These are phyloP conservation scores for Aricia artaxerxes DNA, from an alignment of 2,888 invertebrate species.

Conservation along the genomic window DNA sequence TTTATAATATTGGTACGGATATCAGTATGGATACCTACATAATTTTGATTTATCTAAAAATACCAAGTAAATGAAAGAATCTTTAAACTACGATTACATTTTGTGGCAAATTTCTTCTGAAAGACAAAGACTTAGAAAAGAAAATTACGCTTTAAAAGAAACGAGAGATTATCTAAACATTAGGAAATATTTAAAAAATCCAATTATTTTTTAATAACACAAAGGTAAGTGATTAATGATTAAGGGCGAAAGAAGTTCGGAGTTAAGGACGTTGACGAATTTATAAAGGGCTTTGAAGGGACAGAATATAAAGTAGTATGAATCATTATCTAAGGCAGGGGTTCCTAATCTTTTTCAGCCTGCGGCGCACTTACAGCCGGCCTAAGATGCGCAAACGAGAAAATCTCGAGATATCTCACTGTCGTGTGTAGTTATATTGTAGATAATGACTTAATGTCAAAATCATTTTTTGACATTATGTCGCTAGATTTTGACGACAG, in stretches of 20 bases:
- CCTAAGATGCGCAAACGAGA: no score
- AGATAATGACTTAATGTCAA: no score
- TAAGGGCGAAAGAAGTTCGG: constrained; percentile 4
- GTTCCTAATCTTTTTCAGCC: no score
- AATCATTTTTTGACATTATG: no score
- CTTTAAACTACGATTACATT: background rate
- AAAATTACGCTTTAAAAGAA: background rate
- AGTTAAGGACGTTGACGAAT: constrained; percentile 7
- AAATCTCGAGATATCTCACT: no score
- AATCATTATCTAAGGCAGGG: background rate
- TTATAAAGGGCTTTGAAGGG: background rate
- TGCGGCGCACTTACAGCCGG: no score
- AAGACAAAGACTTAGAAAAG: background rate
- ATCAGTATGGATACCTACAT: no score
- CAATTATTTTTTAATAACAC: constrained; percentile 1
- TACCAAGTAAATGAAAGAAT: no score
- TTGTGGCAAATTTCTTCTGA: background rate
- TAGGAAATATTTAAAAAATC: background rate
- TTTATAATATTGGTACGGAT: no score
- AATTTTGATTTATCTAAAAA: no score
- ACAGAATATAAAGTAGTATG: background rate
- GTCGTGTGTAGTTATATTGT: no score
- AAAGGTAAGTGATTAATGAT: constrained; percentile 3
- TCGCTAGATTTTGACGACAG: no score
- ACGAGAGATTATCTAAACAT: background rate